These are phyloP conservation scores for Nasua narica DNA, from an alignment of 2,797 vertebrate species.

Conservation along the genomic window DNA sequence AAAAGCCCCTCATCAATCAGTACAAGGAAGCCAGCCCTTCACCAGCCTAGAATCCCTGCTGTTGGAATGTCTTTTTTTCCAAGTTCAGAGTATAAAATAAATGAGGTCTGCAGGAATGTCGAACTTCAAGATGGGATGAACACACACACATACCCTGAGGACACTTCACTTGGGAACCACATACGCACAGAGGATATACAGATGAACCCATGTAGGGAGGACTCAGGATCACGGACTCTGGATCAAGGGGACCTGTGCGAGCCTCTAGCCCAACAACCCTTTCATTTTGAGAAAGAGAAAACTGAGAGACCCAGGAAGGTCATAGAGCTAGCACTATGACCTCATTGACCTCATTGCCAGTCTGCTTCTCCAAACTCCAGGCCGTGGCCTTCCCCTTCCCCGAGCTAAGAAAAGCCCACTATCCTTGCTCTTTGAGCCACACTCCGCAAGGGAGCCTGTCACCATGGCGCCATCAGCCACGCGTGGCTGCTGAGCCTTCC, in stretches of 20 bases:
- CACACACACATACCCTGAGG: neutral
- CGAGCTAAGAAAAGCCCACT: neutral
- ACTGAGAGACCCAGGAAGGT: neutral
- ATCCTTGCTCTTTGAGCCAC: rapidly evolving
- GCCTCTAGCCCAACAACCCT: neutral
- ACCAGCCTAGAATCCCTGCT: neutral
- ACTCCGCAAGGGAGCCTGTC: rapidly evolving
- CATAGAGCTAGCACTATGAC: too few relatives aligned
- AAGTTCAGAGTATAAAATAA: neutral
- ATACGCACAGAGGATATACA: rapidly evolving
- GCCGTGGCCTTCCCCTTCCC: neutral
- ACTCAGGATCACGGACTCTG: neutral
- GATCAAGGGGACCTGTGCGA: neutral
- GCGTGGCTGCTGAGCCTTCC: rapidly evolving
- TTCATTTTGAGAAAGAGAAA: neutral
- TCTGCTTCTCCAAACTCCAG: neutral
- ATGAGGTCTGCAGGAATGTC: neutral
- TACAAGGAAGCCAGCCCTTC: neutral
- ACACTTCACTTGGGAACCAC: neutral
- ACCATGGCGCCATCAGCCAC: rapidly evolving
- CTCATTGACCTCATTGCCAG: too few relatives aligned
- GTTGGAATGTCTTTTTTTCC: neutral
- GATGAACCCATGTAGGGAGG: neutral
- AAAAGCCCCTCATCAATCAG: neutral
- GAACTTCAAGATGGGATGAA: neutral